Evolutionary conservation across 2,888 invertebrate genomes (phyloP), one percentile per base, ranked within the genome.

Genomic region (Hydrotaea cyrtoneurina): DNA sequence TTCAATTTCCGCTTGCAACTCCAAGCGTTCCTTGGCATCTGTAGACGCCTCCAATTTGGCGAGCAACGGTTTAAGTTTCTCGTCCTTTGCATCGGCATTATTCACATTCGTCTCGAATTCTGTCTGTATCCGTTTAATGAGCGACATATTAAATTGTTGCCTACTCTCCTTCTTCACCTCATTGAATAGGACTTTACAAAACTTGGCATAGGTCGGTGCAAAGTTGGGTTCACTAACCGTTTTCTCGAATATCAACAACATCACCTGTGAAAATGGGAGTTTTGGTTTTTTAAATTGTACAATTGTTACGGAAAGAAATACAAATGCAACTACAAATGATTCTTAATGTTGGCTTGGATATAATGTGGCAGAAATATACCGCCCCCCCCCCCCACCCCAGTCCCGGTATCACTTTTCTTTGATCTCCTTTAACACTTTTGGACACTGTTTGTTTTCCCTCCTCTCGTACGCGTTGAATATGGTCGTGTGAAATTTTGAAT

Each of bases 221-320:
- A 91, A 91, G 84, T 92, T 91, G 0, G 91, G 91, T 53, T 91
- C 91, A 55, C 91, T 91, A 0, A 91, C 88, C 2, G 91, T 91
- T 86, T 91, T 91, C 80, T 91, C 91, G n/a, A 91, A 91, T 23
- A 91, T 91, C 10, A 91, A 86, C 74, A 91, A 83, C 91, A 91
- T 91, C 2, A 91, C 89, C 89, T 91, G 53, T 17, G 74, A 75
- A 76, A 66, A 73, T n/a, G 21, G 39, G 50, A 55, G 19, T 66
- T 50, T 64, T 21, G 15, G 55, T 55, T 55, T 17, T 55, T 5
- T 31, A n/a, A 2, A 39, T 50, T 50, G 50, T n/a, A 39, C 11
- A 39, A 39, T 66, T 64, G 43, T 43, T 43, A n/a, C 13, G 50
- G 50, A 5, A 50, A 50, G 50, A 50, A 50, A 50, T 1, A 11